Conservation (phyloP, 2,113 vertebrate genomes). For the Phylloscopus trochiloides region DNA sequence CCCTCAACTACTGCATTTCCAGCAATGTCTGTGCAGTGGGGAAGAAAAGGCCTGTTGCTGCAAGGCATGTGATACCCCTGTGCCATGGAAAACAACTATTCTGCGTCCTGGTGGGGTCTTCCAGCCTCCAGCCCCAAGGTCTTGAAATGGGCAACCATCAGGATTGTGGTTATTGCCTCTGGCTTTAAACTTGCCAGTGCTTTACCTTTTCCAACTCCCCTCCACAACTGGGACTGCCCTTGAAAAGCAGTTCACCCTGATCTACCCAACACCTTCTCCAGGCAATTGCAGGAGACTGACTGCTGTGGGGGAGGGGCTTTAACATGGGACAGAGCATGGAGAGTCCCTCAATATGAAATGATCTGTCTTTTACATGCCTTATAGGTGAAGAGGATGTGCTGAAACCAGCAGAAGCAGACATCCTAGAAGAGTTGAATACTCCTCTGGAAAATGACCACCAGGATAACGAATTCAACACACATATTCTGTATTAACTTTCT, state of each 20-base stretch:
- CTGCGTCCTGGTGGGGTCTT: background rate
- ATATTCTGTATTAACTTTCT: background rate
- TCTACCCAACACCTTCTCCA: background rate
- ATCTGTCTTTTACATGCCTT: background rate
- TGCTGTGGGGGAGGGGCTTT: background rate
- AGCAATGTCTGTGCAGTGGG: background rate
- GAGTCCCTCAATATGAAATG: fast-evolving
- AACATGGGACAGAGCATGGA: fast-evolving
- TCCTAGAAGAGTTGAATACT: background rate
- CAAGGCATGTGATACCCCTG: fast-evolving
- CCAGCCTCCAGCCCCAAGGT: background rate
- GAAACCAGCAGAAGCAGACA: background rate
- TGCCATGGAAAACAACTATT: background rate
- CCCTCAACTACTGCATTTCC: background rate
- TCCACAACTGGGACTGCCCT: background rate
- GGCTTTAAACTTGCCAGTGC: background rate
- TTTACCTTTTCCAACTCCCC: background rate
- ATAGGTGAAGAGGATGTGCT: conserved; percentile 43
- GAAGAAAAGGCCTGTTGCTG: background rate
- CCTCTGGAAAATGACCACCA: background rate
- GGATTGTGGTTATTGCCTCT: background rate
- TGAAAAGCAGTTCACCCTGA: background rate
- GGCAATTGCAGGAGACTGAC: background rate
- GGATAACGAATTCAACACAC: background rate
- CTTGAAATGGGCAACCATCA: background rate